Percentiles rank a stretch among this genome's conserved stretches.
Evolutionary conservation across 1,140 invertebrate genomes (phyloP).

Genomic region (Grapholita molesta): DNA sequence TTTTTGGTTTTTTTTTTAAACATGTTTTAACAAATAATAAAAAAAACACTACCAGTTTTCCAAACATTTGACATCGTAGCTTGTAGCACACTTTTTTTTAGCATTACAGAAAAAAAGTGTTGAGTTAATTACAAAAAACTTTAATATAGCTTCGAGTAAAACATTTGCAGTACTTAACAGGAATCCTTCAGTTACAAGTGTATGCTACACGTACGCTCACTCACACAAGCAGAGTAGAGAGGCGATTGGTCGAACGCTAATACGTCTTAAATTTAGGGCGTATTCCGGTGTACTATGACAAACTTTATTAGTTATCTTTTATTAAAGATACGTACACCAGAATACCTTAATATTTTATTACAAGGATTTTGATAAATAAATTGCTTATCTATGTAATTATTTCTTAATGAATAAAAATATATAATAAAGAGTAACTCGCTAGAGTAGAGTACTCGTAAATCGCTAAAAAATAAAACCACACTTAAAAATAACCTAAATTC

Average conservation of each 20-base stretch:
- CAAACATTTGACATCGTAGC: not conserved
- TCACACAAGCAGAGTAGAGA: constrained; percentile 7
- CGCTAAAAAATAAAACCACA: no score
- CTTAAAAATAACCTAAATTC: no score
- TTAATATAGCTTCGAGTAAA: not conserved
- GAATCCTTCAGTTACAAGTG: not conserved
- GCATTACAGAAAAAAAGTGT: not conserved
- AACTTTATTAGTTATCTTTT: not conserved
- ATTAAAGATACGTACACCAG: not conserved
- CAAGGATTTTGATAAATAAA: not conserved
- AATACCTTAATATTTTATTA: not conserved
- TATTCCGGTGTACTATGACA: not conserved
- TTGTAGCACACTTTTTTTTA: not conserved
- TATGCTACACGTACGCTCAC: constrained; percentile 6
- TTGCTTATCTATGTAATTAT: no score
- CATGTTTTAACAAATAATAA: not conserved
- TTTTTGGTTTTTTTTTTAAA: no score
- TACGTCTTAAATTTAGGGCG: not conserved
- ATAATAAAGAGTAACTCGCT: not conserved
- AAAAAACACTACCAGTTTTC: not conserved
- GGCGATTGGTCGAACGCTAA: constrained; percentile 2
- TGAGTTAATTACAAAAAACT: not conserved
- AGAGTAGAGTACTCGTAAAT: not conserved
- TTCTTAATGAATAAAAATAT: no score
- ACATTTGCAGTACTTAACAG: not conserved